A percentile compares a stretch with the other conserved stretches of the same genome.
Evolutionary conservation across 2,113 vertebrate species (phyloP).

Genomic region (Xenopus laevis): DNA sequence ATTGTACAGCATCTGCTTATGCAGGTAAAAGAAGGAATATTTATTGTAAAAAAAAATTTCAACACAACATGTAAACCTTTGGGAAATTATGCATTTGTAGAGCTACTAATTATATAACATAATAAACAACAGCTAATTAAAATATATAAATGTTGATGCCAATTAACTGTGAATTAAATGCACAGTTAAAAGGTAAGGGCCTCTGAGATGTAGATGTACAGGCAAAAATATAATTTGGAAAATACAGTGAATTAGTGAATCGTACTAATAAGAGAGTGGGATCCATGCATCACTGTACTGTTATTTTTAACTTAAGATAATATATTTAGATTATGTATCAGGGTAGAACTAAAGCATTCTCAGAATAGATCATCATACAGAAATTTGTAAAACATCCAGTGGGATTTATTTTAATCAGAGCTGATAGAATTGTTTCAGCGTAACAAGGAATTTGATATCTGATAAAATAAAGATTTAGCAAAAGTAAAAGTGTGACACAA

Average conservation of each 20-base stretch:
- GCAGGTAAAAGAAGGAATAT: conserved; percentile 14
- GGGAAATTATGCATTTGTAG: conserved; percentile 59
- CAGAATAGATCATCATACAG: conserved; percentile 32
- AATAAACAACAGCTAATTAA: conserved; percentile 53
- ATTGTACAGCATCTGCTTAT: background rate
- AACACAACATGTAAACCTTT: conserved; percentile 57
- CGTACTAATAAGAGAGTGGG: conserved; percentile 48
- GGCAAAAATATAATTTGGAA: conserved; percentile 57
- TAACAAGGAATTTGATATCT: conserved; percentile 26
- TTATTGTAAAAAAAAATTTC: background rate
- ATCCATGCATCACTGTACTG: conserved; percentile 48
- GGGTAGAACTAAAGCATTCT: conserved; percentile 17
- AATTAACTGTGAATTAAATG: conserved; percentile 65
- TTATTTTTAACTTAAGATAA: conserved; percentile 49
- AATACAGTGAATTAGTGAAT: conserved; percentile 46
- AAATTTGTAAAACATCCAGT: conserved; percentile 20
- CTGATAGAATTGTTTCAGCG: conserved; percentile 15
- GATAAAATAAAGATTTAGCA: conserved; percentile 33
- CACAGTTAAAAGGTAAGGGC: conserved; percentile 58
- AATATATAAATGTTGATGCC: conserved; percentile 62
- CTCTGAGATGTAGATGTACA: conserved; percentile 56
- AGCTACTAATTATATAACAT: conserved; percentile 54
- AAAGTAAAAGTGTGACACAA: conserved; percentile 20
- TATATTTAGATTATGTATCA: conserved; percentile 40
- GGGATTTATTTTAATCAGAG: conserved; percentile 37